A percentile compares a stretch with the other conserved stretches of the same genome.
Evolutionary conservation across 2,113 vertebrate genomes (phyloP).

Genomic region (Solea solea): DNA sequence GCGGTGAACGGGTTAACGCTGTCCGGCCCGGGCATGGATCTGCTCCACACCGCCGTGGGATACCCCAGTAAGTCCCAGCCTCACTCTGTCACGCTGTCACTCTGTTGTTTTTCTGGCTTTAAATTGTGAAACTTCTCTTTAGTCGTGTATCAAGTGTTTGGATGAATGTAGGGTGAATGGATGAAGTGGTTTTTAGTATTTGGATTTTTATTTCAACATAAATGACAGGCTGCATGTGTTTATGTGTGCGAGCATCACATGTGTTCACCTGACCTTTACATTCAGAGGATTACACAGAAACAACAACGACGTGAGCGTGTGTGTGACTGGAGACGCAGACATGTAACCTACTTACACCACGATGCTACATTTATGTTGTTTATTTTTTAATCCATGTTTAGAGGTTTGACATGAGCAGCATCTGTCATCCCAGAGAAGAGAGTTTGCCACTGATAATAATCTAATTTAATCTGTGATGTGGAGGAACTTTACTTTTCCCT

Average conservation of each 20-base stretch:
- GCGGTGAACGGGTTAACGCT: constrained; percentile 88
- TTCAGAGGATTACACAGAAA: constrained; percentile 71
- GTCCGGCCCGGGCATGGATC: constrained; percentile 87
- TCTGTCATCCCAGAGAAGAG: constrained; percentile 33
- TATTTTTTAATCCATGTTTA: constrained; percentile 4
- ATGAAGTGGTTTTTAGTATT: not conserved
- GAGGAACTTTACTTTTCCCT: constrained; percentile 21
- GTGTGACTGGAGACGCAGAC: constrained; percentile 55
- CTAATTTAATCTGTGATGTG: not conserved
- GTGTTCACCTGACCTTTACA: constrained; percentile 70
- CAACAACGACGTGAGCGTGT: constrained; percentile 69
- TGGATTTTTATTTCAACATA: not conserved
- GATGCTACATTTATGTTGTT: constrained; percentile 16
- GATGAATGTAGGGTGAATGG: too few species aligned
- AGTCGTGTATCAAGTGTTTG: too few species aligned
- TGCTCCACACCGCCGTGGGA: constrained; percentile 86
- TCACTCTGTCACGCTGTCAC: too few species aligned
- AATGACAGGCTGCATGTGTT: not conserved
- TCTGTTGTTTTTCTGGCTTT: too few species aligned
- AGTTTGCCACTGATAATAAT: not conserved
- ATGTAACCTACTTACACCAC: constrained; percentile 60
- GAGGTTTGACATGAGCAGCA: constrained; percentile 45
- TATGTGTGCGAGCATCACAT: constrained; percentile 27
- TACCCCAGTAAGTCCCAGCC: constrained; percentile 85
- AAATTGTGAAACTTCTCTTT: not conserved